Conservation (phyloP, 2,113 vertebrate species). For the Speoplatyrhinus poulsoni region DNA sequence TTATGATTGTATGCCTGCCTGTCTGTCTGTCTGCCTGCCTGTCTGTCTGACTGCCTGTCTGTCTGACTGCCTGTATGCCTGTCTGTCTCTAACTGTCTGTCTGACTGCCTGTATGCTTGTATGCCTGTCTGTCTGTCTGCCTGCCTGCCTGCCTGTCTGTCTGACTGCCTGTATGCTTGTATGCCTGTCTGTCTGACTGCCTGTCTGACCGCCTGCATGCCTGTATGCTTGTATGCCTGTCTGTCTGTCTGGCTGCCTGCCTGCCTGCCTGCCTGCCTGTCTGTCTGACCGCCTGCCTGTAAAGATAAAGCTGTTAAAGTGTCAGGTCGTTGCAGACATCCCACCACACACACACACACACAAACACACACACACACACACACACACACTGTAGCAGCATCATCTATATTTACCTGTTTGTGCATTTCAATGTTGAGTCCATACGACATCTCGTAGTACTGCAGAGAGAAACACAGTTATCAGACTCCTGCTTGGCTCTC, state of each 20-base stretch:
- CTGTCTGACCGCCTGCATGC: background rate
- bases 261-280: conserved; percentile 13
- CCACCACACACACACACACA: background rate
- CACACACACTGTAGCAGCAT: background rate
- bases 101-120: conserved; percentile 7
- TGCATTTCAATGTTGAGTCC: conserved; percentile 78
- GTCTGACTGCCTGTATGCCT: too few species aligned
- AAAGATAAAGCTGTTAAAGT: background rate
- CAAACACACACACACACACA: conserved; percentile 5
- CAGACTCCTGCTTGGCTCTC: too few species aligned
- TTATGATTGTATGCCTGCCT: background rate
- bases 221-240: too few species aligned
- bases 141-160: background rate
- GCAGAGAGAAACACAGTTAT: conserved; percentile 45
- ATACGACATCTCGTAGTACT: conserved; percentile 77
- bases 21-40: conserved; percentile 11
- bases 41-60: conserved; percentile 13
- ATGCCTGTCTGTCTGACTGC: conserved; percentile 4
- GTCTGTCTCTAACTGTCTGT: too few species aligned
- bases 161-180: too few species aligned
- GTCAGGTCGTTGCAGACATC: background rate
- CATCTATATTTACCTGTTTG: conserved; percentile 66
- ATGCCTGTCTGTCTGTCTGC: conserved; percentile 17
- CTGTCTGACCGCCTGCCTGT: conserved; percentile 13
- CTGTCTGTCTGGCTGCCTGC: background rate